Percentiles rank a stretch among this genome's conserved stretches.
These are phyloP conservation scores for Cheumatopsyche charites DNA, from an alignment of 1,140 invertebrate species.

Conservation along the genomic window DNA sequence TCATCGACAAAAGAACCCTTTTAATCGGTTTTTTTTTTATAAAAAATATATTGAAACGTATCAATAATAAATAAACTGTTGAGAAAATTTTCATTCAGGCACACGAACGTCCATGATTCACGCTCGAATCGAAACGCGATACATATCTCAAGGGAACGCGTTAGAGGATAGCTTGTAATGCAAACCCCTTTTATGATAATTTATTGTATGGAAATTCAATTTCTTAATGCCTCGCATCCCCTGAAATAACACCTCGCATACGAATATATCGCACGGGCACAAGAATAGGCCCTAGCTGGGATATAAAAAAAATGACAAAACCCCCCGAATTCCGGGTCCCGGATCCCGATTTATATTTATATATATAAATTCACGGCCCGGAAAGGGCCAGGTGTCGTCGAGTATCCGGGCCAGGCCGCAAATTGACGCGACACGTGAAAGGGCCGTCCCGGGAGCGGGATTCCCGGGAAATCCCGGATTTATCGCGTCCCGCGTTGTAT, in stretches of 20 bases:
- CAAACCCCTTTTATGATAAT: not conserved
- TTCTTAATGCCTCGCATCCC: constrained; percentile 9
- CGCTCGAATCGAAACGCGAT: not conserved
- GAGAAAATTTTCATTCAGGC: not conserved
- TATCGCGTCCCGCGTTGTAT: not conserved
- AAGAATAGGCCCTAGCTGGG: not conserved
- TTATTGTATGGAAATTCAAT: constrained; percentile 22
- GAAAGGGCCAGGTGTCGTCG: constrained; percentile 11
- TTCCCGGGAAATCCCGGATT: constrained; percentile 14
- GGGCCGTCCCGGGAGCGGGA: not conserved
- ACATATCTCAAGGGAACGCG: too few relatives aligned
- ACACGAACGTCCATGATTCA: constrained; percentile 4
- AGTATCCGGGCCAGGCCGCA: constrained; percentile 29
- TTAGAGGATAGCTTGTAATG: too few relatives aligned
- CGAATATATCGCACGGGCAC: not conserved
- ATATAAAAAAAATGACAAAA: not conserved
- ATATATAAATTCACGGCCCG: too few relatives aligned
- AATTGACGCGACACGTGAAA: constrained; percentile 22
- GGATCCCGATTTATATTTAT: too few relatives aligned
- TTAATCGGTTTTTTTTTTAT: too few relatives aligned
- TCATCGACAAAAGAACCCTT: too few relatives aligned
- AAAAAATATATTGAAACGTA: too few relatives aligned
- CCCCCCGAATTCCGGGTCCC: too few relatives aligned
- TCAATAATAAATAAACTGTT: too few relatives aligned
- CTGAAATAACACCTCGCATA: not conserved